These are phyloP conservation scores for Astur gentilis DNA, from an alignment of 2,113 vertebrate species.

Conservation along the genomic window DNA sequence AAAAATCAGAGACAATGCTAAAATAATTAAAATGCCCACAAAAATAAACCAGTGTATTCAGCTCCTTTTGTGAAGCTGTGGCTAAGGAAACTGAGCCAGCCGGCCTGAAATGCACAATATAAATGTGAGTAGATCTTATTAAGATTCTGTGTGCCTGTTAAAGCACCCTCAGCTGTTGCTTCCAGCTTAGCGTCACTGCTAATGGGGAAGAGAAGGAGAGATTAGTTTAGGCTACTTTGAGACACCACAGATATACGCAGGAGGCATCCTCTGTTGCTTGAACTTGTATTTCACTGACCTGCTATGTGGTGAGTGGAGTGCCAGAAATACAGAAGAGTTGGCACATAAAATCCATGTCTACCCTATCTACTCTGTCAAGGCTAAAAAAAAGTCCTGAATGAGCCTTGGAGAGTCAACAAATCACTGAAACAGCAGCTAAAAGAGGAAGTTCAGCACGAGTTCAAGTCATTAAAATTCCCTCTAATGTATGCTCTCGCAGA, in stretches of 20 bases:
- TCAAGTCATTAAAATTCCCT: constrained; percentile 63
- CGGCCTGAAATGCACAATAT: constrained; percentile 10
- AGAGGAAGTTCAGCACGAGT: constrained; percentile 49
- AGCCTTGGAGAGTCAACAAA: constrained; percentile 60
- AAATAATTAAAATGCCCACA: constrained; percentile 48
- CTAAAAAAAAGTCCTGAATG: constrained; percentile 25
- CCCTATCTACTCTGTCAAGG: constrained; percentile 44
- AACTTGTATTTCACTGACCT: constrained; percentile 34
- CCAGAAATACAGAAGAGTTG: constrained; percentile 51
- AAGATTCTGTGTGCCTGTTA: constrained; percentile 44
- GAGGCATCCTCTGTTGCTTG: constrained; percentile 25
- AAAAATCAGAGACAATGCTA: constrained; percentile 40
- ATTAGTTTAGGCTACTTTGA: constrained; percentile 46
- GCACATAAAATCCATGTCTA: constrained; percentile 46
- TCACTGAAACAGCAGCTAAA: constrained; percentile 56
- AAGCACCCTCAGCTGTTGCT: neutral
- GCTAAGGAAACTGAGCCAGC: constrained; percentile 28
- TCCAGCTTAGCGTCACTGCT: neutral
- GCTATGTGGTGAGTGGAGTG: constrained; percentile 16
- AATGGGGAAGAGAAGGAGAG: constrained; percentile 15
- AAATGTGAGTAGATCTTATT: constrained; percentile 55
- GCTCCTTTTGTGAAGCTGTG: constrained; percentile 19
- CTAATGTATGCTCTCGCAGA: constrained; percentile 10
- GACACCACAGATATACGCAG: neutral
- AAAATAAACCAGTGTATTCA: neutral